Conservation (phyloP, 2,888 invertebrate genomes). For the Trisateles emortualis region DNA sequence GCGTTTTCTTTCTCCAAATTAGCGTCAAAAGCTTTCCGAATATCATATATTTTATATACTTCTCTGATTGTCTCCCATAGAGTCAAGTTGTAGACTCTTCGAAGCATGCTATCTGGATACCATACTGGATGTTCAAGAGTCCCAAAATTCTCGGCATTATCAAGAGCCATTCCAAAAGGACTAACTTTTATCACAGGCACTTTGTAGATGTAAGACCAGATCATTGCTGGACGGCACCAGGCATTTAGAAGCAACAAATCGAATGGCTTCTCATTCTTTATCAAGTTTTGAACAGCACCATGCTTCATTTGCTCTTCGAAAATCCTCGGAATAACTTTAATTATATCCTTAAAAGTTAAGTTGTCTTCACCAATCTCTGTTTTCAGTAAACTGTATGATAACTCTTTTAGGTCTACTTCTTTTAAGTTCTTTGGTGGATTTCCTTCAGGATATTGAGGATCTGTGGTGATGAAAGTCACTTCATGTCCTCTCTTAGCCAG, state of each 20-base stretch:
- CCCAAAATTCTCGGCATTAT: constrained; percentile 43
- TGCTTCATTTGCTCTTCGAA: constrained; percentile 18
- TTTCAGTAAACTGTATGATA: constrained; percentile 14
- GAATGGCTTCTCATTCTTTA: constrained; percentile 8
- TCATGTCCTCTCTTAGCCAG: constrained; percentile 18
- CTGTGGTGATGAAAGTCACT: constrained; percentile 18
- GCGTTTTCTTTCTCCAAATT: constrained; percentile 31
- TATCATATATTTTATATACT: constrained; percentile 11
- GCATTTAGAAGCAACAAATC: constrained; percentile 33
- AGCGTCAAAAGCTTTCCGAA: not conserved
- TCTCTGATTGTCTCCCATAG: constrained; percentile 34
- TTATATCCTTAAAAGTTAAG: constrained; percentile 1
- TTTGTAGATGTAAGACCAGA: constrained; percentile 39
- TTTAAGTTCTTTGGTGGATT: constrained; percentile 13
- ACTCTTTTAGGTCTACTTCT: constrained; percentile 19
- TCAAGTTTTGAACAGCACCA: constrained; percentile 10
- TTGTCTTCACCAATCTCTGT: constrained; percentile 4
- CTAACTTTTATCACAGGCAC: constrained; percentile 47
- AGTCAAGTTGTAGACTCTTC: constrained; percentile 38
- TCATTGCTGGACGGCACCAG: constrained; percentile 26
- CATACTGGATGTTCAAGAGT: constrained; percentile 45
- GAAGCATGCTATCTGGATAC: constrained; percentile 36
- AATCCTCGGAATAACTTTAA: constrained; percentile 2
- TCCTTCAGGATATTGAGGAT: constrained; percentile 5
- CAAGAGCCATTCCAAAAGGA: constrained; percentile 40